Base-by-base conservation (phyloP, 2,797 vertebrate species). In the Morus bassanus region DNA sequence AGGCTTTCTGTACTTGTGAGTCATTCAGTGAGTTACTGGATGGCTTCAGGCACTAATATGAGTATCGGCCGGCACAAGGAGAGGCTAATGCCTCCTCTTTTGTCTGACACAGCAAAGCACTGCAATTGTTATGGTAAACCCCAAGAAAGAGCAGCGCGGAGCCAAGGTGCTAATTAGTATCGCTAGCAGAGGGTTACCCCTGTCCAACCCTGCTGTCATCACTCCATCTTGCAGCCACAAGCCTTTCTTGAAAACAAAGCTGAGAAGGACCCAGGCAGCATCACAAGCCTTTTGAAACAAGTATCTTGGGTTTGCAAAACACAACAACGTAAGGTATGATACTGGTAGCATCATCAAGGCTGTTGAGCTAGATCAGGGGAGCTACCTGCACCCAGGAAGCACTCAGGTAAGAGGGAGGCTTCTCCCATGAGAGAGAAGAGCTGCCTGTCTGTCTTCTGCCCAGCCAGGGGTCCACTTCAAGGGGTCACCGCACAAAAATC, bases 131-230 rank as follows among this genome's bases (percentile, higher is more conserved):
- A n/a, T 27, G 74, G 53, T 53, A 85, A 76, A 22, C 25, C 35
- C 0, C 0, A 54, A 25, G 31, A 23, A 48, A 41, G 57, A 7
- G 24, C 0, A 1, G 18, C 6, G 28, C 0, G 1, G 39, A 70
- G 65, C 73, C 11, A 1, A 48, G 67, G 60, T 17, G 39, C 41
- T 41, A n/a, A 87, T 53, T 28, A 57, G 57, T 24, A 28, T 7
- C 22, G 3, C 67, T 21, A 54, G 37, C 39, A 60, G 50, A 76
- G 57, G 35, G 56, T 2, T 35, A 46, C 43, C 43, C 46, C 70
- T 12, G 39, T 23, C 41, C 75, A 73, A 35, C 43, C 51, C 83
- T 3, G 1, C n/a, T 37, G 72, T 6, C 11, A 0, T 30, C 73
- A 70, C 28, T 7, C 5, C 77, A 12, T 18, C 2, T 0, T 2